Base-by-base conservation (phyloP, 2,113 vertebrate genomes). In the Recurvirostra avosetta region DNA sequence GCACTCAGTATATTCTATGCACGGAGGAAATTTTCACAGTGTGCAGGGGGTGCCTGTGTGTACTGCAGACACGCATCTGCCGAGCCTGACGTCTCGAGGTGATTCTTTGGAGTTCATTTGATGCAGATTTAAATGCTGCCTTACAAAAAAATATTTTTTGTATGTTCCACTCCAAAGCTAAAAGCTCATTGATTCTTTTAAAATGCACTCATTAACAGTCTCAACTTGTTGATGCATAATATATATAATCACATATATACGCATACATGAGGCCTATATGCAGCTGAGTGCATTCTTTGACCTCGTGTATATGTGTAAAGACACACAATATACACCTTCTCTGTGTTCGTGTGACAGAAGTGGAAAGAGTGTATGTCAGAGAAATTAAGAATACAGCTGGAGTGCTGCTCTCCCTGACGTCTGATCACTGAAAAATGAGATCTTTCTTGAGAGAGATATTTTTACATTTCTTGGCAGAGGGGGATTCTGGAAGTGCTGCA, bases 181-280 rank as follows among this genome's bases (percentile, higher is more conserved):
- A 61, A 66, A 53, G 34, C 26, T 65, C 53, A 13, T 0, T 8
- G 47, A 63, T 16, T 62, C 72, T 40, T 66, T 66, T 9, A 6
- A 41, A 73, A 26, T 4, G 32, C 32, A 58, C 18, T 8, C 43
- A 56, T 71, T 29, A 34, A 73, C 40, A n/a, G 50, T 2, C 15
- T 4, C 29, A 43, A 59, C 13, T 4, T 20, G 34, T 16, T 2
- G 29, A 40, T 11, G 65, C 34, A 10, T 52, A 29, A 45, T 43
- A 6, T 2, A 8, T n/a, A 58, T 21, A 23, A 23, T 20, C 38
- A 32, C 22, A 10, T 9, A 10, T 9, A 3, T 3, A 3, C 0
- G 4, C 2, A 5, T 9, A 8, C 47, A 0, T 0, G 23, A 49
- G 36, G 12, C 17, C 52, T 38, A 3, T 1, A 4, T 8, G 74